Conservation (phyloP, 92 coral and sea anemone species). For the Galaxea fascicularis region DNA sequence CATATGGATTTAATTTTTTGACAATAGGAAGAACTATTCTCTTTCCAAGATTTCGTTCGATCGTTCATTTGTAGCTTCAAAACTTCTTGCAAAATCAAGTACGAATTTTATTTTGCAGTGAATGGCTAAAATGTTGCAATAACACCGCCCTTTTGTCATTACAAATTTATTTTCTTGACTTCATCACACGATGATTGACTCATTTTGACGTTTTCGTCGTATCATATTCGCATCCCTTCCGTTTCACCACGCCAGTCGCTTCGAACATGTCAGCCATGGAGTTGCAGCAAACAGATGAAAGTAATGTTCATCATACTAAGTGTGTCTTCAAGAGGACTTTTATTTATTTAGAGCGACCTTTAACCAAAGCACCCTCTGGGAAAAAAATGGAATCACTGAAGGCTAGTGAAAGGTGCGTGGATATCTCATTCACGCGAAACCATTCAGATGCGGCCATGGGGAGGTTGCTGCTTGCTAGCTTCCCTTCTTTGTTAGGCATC, state of each 20-base stretch:
- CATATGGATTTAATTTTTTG: too few relatives aligned
- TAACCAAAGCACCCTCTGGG: background rate
- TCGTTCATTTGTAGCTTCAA: too few relatives aligned
- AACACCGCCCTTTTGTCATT: too few relatives aligned
- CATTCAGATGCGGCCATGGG: constrained; percentile 13
- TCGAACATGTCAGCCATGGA: background rate
- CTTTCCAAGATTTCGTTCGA: too few relatives aligned
- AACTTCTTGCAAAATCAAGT: too few relatives aligned
- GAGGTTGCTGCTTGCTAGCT: constrained; percentile 5
- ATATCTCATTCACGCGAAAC: background rate
- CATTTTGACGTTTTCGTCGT: background rate
- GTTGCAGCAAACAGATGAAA: background rate
- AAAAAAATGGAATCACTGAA: constrained; percentile 8
- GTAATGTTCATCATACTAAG: background rate
- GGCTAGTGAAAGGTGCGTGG: background rate
- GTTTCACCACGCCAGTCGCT: background rate
- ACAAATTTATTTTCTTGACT: too few relatives aligned
- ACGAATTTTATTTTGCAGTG: too few relatives aligned
- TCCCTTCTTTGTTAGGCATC: too few relatives aligned
- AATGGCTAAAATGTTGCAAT: too few relatives aligned
- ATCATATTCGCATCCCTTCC: background rate
- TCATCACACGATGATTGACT: background rate
- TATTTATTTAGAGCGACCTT: background rate
- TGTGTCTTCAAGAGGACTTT: background rate
- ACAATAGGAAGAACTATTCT: too few relatives aligned